These are phyloP conservation scores for Andrena bicolor DNA, from an alignment of 2,888 invertebrate genomes.

Conservation along the genomic window DNA sequence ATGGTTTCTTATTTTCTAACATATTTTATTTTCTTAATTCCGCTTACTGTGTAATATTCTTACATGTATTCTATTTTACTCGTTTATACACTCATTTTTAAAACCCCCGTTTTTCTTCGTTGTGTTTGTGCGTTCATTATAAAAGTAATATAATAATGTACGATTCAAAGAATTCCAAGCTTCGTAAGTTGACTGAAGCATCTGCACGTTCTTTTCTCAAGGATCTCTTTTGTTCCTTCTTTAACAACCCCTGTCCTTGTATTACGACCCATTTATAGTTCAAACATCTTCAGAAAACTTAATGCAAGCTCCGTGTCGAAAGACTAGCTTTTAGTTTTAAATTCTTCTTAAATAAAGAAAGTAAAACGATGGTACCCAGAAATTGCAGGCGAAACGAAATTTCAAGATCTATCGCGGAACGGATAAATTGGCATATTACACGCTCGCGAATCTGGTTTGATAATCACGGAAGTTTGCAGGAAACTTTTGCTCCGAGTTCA, in stretches of 20 bases:
- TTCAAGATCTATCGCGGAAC: not conserved
- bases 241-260: too few relatives aligned
- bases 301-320: not conserved
- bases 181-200: too few relatives aligned
- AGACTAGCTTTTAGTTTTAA: not conserved
- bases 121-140: too few relatives aligned
- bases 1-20: slow-evolving; percentile 6
- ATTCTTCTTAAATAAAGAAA: not conserved
- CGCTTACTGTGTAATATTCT: not conserved
- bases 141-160: too few relatives aligned
- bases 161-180: too few relatives aligned
- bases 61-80: not conserved
- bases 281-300: not conserved
- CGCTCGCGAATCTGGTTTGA: slow-evolving; percentile 19
- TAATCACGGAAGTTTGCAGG: slow-evolving; percentile 17
- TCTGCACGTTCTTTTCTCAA: too few relatives aligned
- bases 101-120: not conserved
- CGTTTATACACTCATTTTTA: not conserved
- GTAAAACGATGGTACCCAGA: not conserved
- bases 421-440: slow-evolving; percentile 12
- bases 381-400: not conserved
- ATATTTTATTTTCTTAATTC: slow-evolving; percentile 37
- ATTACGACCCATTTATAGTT: too few relatives aligned
- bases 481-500: slow-evolving; percentile 23
- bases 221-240: too few relatives aligned